phyloP scores from a whole-genome alignment of 2,113 vertebrate genomes.

The Paradoxurus hermaphroditus region DNA sequence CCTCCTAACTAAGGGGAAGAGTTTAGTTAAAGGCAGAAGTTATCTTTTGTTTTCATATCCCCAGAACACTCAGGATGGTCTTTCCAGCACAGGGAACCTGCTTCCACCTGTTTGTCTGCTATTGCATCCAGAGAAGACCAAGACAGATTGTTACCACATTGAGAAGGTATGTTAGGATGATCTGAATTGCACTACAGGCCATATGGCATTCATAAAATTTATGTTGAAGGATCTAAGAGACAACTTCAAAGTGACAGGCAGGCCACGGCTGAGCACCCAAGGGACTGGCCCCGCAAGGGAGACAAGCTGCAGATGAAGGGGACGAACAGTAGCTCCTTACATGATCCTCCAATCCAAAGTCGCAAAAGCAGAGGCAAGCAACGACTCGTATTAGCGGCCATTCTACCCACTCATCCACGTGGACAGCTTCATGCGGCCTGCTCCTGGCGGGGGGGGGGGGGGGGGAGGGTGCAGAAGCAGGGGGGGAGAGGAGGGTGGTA shows the following conservation, averaged over 20 bases:
- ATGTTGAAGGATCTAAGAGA: background rate
- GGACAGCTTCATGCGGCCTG: too few species aligned
- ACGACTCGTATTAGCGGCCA: background rate
- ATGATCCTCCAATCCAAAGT: background rate
- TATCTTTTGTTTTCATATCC: background rate
- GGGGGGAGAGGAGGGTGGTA: rapidly evolving
- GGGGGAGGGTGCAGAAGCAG: too few species aligned
- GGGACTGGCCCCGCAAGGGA: background rate
- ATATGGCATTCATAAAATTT: background rate
- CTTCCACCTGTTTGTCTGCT: background rate
- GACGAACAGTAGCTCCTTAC: background rate
- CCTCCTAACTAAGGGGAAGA: background rate
- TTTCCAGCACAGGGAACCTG: background rate
- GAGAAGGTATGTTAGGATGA: background rate
- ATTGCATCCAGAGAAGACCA: background rate
- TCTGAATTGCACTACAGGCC: background rate
- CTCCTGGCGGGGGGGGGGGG: too few species aligned
- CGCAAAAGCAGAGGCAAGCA: background rate
- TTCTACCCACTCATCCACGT: background rate
- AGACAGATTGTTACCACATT: background rate
- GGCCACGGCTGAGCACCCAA: background rate
- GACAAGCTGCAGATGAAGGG: background rate
- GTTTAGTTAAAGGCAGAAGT: background rate
- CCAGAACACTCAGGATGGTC: background rate
- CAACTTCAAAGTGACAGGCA: background rate